Conservation (phyloP, 2,113 vertebrate species). For the Nothoprocta pentlandii region DNA sequence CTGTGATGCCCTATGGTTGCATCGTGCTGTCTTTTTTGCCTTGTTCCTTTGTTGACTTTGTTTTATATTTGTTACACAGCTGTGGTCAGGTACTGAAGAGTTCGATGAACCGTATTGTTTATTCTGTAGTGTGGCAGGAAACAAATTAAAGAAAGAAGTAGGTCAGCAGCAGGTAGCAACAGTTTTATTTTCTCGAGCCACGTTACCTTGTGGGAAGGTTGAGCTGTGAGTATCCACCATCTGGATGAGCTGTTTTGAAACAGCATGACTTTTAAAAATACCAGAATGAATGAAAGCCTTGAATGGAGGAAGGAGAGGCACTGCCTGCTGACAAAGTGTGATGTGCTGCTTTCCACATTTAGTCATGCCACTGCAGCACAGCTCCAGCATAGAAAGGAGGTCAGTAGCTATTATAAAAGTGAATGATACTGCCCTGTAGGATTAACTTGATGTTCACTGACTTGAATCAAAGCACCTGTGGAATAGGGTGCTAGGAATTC, state of each 20-base stretch:
- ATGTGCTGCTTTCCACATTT: conserved; percentile 23
- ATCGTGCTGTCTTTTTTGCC: not conserved
- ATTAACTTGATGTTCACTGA: not conserved
- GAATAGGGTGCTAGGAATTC: not conserved
- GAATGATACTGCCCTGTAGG: conserved; percentile 17
- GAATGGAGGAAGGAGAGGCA: conserved; percentile 1
- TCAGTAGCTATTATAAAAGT: conserved; percentile 27
- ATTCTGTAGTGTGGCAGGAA: not conserved
- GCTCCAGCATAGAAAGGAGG: conserved; percentile 2
- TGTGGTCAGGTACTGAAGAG: not conserved
- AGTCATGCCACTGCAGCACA: not conserved
- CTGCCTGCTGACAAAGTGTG: conserved; percentile 13
- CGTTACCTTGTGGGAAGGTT: conserved; percentile 22
- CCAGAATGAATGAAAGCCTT: conserved; percentile 28
- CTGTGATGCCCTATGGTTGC: not conserved
- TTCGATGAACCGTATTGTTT: conserved; percentile 11
- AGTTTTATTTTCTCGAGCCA: conserved; percentile 51
- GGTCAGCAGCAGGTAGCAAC: conserved; percentile 60
- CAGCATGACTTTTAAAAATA: conserved; percentile 30
- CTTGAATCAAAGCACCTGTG: not conserved
- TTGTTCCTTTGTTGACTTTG: not conserved
- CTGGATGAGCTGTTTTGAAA: conserved; percentile 61
- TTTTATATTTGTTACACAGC: not conserved
- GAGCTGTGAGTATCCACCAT: conserved; percentile 28
- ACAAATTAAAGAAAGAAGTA: conserved; percentile 32